These are phyloP conservation scores for Charina bottae DNA, from an alignment of 2,113 vertebrate species.

Conservation along the genomic window DNA sequence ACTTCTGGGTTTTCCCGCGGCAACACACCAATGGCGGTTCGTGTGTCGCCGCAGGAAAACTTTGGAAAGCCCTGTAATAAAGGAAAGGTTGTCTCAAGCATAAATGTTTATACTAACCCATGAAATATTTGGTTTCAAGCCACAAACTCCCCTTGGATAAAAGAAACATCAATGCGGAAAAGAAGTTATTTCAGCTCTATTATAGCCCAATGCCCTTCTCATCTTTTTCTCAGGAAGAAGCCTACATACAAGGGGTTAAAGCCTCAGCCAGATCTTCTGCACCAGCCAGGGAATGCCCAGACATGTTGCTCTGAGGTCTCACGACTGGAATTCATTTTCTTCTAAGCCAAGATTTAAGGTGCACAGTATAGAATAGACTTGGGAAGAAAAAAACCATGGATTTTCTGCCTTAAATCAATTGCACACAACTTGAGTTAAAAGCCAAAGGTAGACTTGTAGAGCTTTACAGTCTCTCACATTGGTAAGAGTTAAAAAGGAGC, in stretches of 20 bases:
- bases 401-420: no score
- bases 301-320: background rate
- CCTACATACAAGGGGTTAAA: background rate
- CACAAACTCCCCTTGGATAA: background rate
- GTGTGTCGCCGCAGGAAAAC: no score
- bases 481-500: no score
- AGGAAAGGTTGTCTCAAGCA: conserved; percentile 30
- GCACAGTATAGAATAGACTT: background rate
- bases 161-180: background rate
- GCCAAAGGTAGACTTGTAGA: no score
- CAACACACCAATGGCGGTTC: no score
- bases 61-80: no score
- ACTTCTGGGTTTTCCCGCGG: no score
- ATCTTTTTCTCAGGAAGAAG: background rate
- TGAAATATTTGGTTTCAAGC: conserved; percentile 18
- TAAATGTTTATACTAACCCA: background rate
- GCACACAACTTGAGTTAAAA: no score
- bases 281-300: no score
- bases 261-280: background rate
- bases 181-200: background rate
- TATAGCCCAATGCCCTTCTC: background rate
- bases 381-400: no score
- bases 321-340: background rate
- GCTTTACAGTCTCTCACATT: no score
- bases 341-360: background rate